Conservation (phyloP, 2,888 invertebrate genomes). For the Nemapogon koenigi region DNA sequence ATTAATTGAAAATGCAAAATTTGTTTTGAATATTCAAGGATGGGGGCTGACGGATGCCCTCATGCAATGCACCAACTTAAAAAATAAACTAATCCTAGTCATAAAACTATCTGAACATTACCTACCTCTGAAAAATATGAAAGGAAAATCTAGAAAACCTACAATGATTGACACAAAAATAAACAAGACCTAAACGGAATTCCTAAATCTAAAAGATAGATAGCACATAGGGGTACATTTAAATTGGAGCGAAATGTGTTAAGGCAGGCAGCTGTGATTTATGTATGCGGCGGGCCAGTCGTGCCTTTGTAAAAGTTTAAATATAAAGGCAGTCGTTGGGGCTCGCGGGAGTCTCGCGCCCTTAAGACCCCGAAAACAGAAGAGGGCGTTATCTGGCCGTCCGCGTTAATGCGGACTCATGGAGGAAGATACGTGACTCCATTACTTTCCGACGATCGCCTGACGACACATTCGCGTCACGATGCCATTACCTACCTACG, state of each 20-base stretch:
- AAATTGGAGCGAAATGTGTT: conserved; percentile 52
- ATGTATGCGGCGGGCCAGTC: conserved; percentile 33
- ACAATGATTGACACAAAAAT: too few species aligned
- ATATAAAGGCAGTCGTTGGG: conserved; percentile 30
- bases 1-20: too few species aligned
- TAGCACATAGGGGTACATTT: conserved; percentile 46
- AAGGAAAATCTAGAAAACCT: too few species aligned
- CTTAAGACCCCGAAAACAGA: conserved; percentile 1
- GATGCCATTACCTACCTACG: conserved; percentile 11
- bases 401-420: conserved; percentile 4
- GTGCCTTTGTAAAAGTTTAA: conserved; percentile 51
- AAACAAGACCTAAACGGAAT: too few species aligned
- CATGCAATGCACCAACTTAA: too few species aligned
- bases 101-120: too few species aligned
- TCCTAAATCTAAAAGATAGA: conserved; percentile 39
- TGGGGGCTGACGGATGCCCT: too few species aligned
- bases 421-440: conserved; percentile 15
- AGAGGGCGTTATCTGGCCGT: conserved; percentile 6
- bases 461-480: conserved; percentile 13
- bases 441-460: conserved; percentile 13
- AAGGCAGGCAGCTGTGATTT: conserved; percentile 49
- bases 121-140: too few species aligned
- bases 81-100: too few species aligned
- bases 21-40: too few species aligned
- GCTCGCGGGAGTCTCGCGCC: not conserved